These are phyloP conservation scores for Chaetops frenatus DNA, from an alignment of 2,113 vertebrate species.

Conservation along the genomic window DNA sequence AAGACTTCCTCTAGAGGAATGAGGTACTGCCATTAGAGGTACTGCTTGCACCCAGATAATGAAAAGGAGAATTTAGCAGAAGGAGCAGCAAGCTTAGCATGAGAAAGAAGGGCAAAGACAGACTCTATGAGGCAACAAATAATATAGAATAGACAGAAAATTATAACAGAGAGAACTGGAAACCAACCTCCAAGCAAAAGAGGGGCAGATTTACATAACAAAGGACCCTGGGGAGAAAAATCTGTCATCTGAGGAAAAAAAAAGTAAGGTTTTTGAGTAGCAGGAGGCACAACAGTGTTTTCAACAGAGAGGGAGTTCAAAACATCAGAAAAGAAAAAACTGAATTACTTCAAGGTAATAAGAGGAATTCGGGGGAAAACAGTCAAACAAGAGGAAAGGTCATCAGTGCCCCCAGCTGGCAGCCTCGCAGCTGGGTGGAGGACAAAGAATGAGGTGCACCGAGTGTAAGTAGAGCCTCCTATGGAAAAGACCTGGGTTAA, in stretches of 20 bases:
- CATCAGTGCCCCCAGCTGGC: background rate
- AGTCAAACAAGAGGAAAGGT: background rate
- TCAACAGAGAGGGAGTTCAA: background rate
- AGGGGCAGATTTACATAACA: background rate
- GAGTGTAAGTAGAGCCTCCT: background rate
- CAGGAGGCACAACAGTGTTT: background rate
- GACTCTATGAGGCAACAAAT: background rate
- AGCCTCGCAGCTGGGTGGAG: background rate
- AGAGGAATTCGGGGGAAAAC: background rate
- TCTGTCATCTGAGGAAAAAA: background rate
- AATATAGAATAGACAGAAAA: background rate
- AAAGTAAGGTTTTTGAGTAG: background rate
- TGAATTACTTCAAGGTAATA: background rate
- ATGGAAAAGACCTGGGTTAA: background rate
- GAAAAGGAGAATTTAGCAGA: background rate
- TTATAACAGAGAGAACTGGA: background rate
- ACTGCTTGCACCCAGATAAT: background rate
- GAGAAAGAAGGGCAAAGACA: background rate
- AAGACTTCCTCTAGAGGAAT: background rate
- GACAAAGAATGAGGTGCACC: background rate
- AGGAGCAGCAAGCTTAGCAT: background rate
- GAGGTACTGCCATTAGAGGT: background rate
- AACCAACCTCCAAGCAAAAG: background rate
- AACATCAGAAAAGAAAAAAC: background rate
- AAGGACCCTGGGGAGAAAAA: background rate